Conservation (phyloP, 2,113 vertebrate genomes). For the Manacus vitellinus region DNA sequence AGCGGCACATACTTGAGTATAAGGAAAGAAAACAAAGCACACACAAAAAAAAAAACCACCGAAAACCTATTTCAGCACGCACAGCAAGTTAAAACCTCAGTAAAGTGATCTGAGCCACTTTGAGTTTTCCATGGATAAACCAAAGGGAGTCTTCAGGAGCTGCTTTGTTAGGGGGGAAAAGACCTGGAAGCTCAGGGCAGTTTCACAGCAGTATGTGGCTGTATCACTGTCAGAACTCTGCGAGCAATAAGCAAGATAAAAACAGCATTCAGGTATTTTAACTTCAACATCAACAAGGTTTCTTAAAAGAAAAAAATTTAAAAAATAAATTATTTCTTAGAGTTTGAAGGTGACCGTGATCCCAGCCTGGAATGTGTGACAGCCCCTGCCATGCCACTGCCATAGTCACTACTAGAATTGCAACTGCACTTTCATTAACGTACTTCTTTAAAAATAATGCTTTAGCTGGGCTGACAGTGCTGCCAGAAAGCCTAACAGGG, state of each 20-base stretch:
- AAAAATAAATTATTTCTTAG: not conserved
- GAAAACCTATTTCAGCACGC: not conserved
- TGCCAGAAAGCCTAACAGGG: slow-evolving; percentile 15
- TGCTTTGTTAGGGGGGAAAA: not conserved
- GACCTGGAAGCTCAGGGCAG: not conserved
- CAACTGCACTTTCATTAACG: slow-evolving; percentile 16
- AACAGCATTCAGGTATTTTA: not conserved
- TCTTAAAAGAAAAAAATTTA: not conserved
- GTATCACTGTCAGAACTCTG: not conserved
- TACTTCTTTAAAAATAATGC: slow-evolving; percentile 29
- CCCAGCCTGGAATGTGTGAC: slow-evolving; percentile 30
- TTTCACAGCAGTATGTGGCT: not conserved
- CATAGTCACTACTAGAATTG: slow-evolving; percentile 17
- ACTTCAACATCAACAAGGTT: not conserved
- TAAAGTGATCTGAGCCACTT: not conserved
- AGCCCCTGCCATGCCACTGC: slow-evolving; percentile 23
- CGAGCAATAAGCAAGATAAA: not conserved
- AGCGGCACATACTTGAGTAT: not conserved
- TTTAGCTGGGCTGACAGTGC: not conserved
- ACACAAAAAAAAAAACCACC: not conserved
- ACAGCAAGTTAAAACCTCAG: not conserved
- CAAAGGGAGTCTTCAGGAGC: not conserved
- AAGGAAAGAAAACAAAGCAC: not conserved
- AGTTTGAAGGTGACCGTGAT: slow-evolving; percentile 26
- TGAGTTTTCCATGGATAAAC: not conserved